Percentiles rank a stretch among this genome's conserved stretches.
Conservation (phyloP, 1,140 invertebrate genomes). For the Notospermus geniculatus region DNA sequence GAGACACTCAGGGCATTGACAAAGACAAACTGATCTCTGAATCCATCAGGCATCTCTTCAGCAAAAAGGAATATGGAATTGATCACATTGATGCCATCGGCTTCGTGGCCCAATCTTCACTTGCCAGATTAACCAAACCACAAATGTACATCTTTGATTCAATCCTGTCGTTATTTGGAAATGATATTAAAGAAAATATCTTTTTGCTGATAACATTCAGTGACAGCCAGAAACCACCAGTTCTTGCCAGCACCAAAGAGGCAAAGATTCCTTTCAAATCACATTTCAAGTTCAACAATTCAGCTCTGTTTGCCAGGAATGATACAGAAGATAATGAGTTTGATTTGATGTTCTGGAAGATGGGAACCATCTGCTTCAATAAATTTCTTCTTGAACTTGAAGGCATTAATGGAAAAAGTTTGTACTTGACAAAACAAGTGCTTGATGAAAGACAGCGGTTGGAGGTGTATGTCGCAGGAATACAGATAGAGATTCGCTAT, state of each 20-base stretch:
- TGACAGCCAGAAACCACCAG: constrained; percentile 22
- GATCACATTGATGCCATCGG: constrained; percentile 27
- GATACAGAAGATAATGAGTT: background rate
- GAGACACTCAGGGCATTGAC: constrained; percentile 28
- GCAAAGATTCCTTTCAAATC: constrained; percentile 21
- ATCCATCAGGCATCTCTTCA: constrained; percentile 29
- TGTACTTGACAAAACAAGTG: constrained; percentile 23
- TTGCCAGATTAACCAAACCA: background rate
- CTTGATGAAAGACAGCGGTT: constrained; percentile 15
- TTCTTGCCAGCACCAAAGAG: constrained; percentile 22
- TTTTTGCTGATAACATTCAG: constrained; percentile 32
- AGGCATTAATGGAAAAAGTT: constrained; percentile 20
- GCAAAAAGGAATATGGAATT: constrained; percentile 21
- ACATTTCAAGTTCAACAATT: constrained; percentile 13
- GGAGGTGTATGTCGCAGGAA: constrained; percentile 14
- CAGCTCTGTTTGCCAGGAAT: constrained; percentile 15
- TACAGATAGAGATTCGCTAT: constrained; percentile 15
- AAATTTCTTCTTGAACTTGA: constrained; percentile 23
- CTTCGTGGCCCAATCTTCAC: constrained; percentile 12
- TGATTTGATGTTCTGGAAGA: constrained; percentile 24
- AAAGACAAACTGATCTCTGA: constrained; percentile 26
- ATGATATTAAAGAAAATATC: constrained; percentile 33
- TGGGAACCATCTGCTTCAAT: constrained; percentile 23
- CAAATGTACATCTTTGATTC: constrained; percentile 31
- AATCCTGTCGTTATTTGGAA: constrained; percentile 34